Base-by-base conservation (phyloP, 2,888 invertebrate species). In the Cheilosia pagana region DNA sequence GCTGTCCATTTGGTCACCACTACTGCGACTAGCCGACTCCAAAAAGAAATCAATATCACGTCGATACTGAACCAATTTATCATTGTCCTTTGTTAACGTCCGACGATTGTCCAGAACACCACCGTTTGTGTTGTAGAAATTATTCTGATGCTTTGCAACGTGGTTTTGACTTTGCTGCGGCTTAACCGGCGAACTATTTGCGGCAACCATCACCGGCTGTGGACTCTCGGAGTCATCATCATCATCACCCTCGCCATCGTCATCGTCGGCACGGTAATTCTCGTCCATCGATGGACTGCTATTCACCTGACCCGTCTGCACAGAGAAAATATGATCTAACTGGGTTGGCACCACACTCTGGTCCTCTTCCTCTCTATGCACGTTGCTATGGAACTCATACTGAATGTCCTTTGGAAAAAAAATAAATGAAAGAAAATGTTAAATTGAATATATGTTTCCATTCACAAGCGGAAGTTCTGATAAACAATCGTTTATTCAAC, bases 381-480 rank as follows among this genome's bases (percentile, higher is more conserved):
- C 87, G 81, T 89, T 91, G 81, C 89, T 89, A 71, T 93, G 94
- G 70, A 93, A 91, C 1, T 93, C 94, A 88, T 93, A 93, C 89
- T 94, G 94, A 23, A 94, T 94, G 21, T 93, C 93, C 90, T 93
- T 93, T 14, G 7, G 10, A 23, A 57, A 72, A 14, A 39, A 52
- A 35, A 48, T 48, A 57, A 25, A 62, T 57, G 35, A 19, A 12
- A 41, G 0, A 48, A n/a, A 70, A 41, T 63, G 19, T 48, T 31
- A 57, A 65, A 71, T 53, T 55, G 48, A 57, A 62, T 45, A 62
- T 45, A 62, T 39, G 23, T 52, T 59, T 57, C 21, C 72, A 68
- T 78, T 68, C 59, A 16, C 31, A 53, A 74, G 71, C 53, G 70
- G 70, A 50, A 62, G 23, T 52, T 35, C 12, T 31, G 23, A 23